Evolutionary conservation across 2,888 invertebrate species (phyloP), one percentile per base, ranked within the genome.

Genomic region (Serrognathus titanus): DNA sequence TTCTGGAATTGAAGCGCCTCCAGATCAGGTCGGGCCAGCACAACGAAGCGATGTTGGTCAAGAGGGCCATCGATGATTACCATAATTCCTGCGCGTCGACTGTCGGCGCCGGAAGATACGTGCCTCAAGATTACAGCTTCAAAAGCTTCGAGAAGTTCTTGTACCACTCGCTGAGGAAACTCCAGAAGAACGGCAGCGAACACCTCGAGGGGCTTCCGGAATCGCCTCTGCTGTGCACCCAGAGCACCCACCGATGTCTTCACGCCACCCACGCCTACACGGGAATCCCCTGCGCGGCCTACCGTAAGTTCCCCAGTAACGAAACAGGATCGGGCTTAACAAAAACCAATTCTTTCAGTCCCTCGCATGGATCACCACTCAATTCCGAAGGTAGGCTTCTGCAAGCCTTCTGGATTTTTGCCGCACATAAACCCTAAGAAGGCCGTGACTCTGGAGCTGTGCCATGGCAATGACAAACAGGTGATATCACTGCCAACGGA

Each of bases 221-320:
- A 63, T 62, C 73, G 7, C 90, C 92, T 1, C 83, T 90, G 62
- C 82, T 89, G 57, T 95, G 94, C 74, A 92, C 92, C 10, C 90
- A 88, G 65, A 89, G 89, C 70, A 94, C 94, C 2, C 92, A 94
- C 74, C 83, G 93, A 64, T 95, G 95, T 78, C 88, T 89, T 73
- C 94, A 95, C 73, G 93, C 94, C 1, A 88, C 93, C 8, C 94
- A 94, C 75, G 94, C 94, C 24, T 94, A 94, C 72, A 94, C 94
- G 2, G 91, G 91, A 8, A 82, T 94, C 53, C 94, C 94, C 2
- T 92, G 92, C 75, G 90, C 91, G 39, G 91, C 92, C 40, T 92
- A 92, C 75, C 84, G 92, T 92, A 81, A 88, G 90, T 86, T 68
- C 53, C 13, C 35, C 20, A 10, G 2, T 35, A n/a, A 6, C 11